These are phyloP conservation scores for Hirtodrosophila trivittata DNA, from an alignment of 2,888 invertebrate genomes.

Conservation along the genomic window DNA sequence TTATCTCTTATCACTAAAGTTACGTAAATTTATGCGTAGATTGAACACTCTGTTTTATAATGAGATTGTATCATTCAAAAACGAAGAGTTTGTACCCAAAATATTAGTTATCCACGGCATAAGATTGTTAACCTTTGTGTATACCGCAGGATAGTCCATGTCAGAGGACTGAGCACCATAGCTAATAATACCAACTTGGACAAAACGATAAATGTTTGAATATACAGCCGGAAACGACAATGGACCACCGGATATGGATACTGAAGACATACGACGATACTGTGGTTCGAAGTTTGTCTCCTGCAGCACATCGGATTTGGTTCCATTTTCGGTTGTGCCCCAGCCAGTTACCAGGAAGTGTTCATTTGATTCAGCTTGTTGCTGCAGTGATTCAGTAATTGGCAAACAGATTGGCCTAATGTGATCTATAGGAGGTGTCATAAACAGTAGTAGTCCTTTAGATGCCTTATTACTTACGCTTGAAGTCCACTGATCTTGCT, in stretches of 20 bases:
- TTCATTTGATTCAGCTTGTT: conserved; percentile 3
- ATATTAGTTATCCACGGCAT: conserved; percentile 35
- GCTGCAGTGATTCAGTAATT: conserved; percentile 6
- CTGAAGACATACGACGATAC: conserved; percentile 14
- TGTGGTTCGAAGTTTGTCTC: conserved; percentile 13
- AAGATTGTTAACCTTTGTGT: conserved; percentile 33
- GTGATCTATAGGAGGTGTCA: conserved; percentile 11
- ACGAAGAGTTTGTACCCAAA: conserved; percentile 12
- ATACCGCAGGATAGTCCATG: conserved; percentile 28
- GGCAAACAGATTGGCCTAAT: conserved; percentile 44
- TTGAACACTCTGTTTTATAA: too few species aligned
- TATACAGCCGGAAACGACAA: conserved; percentile 13
- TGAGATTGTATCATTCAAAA: too few species aligned
- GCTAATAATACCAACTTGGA: conserved; percentile 43
- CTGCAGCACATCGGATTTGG: conserved; percentile 9
- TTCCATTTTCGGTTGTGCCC: conserved; percentile 28
- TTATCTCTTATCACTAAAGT: too few species aligned
- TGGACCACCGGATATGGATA: conserved; percentile 43
- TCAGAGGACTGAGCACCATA: conserved; percentile 25
- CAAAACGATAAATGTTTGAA: conserved; percentile 14
- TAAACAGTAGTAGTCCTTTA: neutral
- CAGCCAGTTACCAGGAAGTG: conserved; percentile 31
- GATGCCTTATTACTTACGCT: conserved; percentile 18
- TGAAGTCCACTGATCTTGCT: conserved; percentile 14
- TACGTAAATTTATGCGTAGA: too few species aligned